Conservation (phyloP, 2,113 vertebrate genomes). For the Corydoras maculifer region DNA sequence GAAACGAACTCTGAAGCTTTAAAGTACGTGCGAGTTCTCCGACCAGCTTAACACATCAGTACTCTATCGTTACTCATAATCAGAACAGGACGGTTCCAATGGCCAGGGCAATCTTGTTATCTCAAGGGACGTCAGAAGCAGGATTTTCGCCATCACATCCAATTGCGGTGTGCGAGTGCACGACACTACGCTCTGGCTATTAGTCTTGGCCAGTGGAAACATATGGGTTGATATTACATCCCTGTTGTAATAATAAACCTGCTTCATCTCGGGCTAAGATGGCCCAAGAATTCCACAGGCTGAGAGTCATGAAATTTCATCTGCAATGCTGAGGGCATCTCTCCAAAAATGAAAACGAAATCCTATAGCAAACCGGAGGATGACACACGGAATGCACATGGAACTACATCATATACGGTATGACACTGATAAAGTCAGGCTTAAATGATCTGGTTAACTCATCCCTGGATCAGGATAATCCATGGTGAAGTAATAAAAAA, state of each 20-base stretch:
- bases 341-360: conserved; percentile 52
- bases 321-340: conserved; percentile 52
- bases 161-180: conserved; percentile 39
- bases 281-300: conserved; percentile 51
- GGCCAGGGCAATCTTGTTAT: conserved; percentile 40
- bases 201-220: conserved; percentile 51
- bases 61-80: too few relatives aligned
- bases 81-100: not conserved
- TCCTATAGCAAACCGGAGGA: conserved; percentile 37
- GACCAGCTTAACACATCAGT: too few relatives aligned
- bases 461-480: conserved; percentile 15
- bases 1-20: too few relatives aligned
- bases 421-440: conserved; percentile 28
- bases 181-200: conserved; percentile 49
- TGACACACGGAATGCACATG: conserved; percentile 7
- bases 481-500: conserved; percentile 31
- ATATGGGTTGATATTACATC: conserved; percentile 60
- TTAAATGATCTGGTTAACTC: conserved; percentile 30
- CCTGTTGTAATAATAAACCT: conserved; percentile 60
- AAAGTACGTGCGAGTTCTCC: too few relatives aligned
- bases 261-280: conserved; percentile 43
- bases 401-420: conserved; percentile 20
- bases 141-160: conserved; percentile 1
- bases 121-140: conserved; percentile 33
- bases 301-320: conserved; percentile 58